phyloP scores from a whole-genome alignment of 2,113 vertebrate genomes.

The Hyperopisus bebe region DNA sequence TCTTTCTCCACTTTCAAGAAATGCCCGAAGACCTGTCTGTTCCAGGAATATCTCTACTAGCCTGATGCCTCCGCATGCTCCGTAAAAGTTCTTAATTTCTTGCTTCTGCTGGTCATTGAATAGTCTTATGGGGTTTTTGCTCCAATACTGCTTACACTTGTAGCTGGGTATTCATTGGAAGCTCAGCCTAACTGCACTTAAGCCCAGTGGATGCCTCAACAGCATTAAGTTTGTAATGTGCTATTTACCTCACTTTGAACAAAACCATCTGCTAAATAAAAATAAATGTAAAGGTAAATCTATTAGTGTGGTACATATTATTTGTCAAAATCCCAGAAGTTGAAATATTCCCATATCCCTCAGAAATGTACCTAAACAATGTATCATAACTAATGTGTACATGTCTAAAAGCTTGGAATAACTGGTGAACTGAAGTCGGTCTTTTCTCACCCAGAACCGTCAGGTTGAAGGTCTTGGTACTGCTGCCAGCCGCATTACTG shows the following conservation, averaged over 20 bases:
- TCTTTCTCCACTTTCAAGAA: neutral
- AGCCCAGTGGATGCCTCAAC: neutral
- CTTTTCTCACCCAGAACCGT: slow-evolving; percentile 68
- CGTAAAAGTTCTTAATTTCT: neutral
- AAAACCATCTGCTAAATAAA: neutral
- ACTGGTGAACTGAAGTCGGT: neutral
- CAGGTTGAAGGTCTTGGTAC: slow-evolving; percentile 76
- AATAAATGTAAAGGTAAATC: neutral
- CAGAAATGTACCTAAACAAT: neutral
- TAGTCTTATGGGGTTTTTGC: neutral
- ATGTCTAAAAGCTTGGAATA: neutral
- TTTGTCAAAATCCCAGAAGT: neutral
- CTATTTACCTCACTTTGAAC: neutral
- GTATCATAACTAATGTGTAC: neutral
- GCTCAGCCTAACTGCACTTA: neutral
- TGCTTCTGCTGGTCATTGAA: neutral
- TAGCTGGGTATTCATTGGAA: neutral
- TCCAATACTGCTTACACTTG: neutral
- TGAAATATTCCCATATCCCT: neutral
- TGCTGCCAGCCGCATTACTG: slow-evolving; percentile 72
- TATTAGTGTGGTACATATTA: neutral
- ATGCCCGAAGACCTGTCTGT: neutral
- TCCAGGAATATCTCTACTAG: neutral
- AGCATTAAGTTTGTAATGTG: neutral
- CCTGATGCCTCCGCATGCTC: neutral